phyloP scores from a whole-genome alignment of 2,888 invertebrate species.

The Drosophila histrio region DNA sequence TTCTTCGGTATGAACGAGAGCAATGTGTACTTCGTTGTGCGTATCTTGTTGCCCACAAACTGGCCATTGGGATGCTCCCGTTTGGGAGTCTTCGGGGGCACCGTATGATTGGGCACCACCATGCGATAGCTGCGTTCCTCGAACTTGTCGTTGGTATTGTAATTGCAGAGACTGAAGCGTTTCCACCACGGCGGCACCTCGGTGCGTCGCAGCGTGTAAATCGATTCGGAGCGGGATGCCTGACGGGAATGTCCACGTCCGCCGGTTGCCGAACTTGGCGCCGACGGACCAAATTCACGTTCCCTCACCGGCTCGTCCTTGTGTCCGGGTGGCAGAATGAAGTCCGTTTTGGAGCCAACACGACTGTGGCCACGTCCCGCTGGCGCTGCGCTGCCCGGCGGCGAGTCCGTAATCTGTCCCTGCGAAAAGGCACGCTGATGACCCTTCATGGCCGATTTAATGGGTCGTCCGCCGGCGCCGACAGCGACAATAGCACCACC shows the following conservation, averaged over 20 bases:
- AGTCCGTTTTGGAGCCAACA: constrained; percentile 94
- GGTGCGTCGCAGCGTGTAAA: constrained; percentile 92
- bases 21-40: constrained; percentile 97
- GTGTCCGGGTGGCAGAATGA: constrained; percentile 94
- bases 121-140: constrained; percentile 89
- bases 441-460: constrained; percentile 90
- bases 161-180: constrained; percentile 87
- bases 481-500: constrained; percentile 85
- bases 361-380: constrained; percentile 89
- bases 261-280: constrained; percentile 84
- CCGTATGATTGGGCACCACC: constrained; percentile 93
- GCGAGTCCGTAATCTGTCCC: constrained; percentile 91
- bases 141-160: constrained; percentile 87
- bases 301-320: constrained; percentile 90
- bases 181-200: constrained; percentile 90
- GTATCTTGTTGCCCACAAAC: constrained; percentile 92
- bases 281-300: constrained; percentile 84
- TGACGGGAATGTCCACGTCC: constrained; percentile 91
- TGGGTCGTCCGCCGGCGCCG: constrained; percentile 86
- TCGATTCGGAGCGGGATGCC: constrained; percentile 94
- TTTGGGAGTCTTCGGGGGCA: constrained; percentile 91
- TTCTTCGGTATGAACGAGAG: constrained; percentile 98
- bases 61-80: constrained; percentile 93
- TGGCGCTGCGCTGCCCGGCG: constrained; percentile 69
- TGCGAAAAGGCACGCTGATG: constrained; percentile 95